phyloP scores from a whole-genome alignment of 1,140 invertebrate genomes.

The Calliopsis andreniformis region DNA sequence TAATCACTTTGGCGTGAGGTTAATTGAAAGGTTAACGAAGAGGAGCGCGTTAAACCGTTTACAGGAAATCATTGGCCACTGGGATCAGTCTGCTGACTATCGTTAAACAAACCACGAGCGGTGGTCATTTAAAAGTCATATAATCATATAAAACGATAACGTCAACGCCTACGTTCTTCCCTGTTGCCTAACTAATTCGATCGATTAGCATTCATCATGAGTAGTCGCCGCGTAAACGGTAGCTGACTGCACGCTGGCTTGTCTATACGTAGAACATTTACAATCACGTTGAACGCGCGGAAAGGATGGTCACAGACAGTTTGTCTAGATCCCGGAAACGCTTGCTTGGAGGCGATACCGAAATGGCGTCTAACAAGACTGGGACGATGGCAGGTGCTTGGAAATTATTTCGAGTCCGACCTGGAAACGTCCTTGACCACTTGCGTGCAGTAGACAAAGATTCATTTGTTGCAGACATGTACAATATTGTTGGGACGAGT shows the following conservation, averaged over 20 bases:
- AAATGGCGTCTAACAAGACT: slow-evolving; percentile 20
- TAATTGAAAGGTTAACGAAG: slow-evolving; percentile 3
- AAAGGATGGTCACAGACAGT: slow-evolving; percentile 11
- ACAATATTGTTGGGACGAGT: too few species aligned
- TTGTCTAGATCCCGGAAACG: slow-evolving; percentile 40
- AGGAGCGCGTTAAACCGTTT: neutral
- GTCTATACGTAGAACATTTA: slow-evolving; percentile 12
- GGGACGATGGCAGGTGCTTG: neutral
- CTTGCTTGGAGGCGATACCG: neutral
- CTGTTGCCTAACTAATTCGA: neutral
- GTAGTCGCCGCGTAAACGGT: neutral
- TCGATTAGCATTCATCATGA: neutral
- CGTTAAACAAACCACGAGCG: neutral
- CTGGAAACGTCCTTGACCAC: neutral
- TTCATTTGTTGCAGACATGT: neutral
- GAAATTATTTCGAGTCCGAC: neutral
- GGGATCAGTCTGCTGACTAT: neutral
- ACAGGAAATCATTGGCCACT: neutral
- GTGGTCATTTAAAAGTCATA: neutral
- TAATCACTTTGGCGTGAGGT: neutral
- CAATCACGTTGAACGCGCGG: neutral
- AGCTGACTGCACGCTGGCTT: neutral
- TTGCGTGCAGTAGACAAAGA: neutral
- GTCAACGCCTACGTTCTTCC: slow-evolving; percentile 9
- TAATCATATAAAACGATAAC: slow-evolving; percentile 1